These are phyloP conservation scores for Amphiprion clarkii DNA, from an alignment of 2,797 vertebrate species.

Conservation along the genomic window DNA sequence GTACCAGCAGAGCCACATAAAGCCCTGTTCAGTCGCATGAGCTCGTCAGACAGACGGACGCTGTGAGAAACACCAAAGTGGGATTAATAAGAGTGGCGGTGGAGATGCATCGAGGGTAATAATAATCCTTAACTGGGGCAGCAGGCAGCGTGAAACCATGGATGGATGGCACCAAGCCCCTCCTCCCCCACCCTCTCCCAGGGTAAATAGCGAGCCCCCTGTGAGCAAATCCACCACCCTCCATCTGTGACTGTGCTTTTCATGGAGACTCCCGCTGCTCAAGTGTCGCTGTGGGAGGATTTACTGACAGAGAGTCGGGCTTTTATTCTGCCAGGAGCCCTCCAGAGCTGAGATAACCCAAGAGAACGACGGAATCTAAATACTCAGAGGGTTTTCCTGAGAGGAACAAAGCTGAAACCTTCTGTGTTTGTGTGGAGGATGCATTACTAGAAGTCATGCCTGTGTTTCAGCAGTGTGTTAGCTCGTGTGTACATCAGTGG, in stretches of 20 bases:
- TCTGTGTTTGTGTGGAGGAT: slow-evolving; percentile 18
- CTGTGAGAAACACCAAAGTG: slow-evolving; percentile 39
- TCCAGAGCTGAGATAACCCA: slow-evolving; percentile 19
- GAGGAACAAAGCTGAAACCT: slow-evolving; percentile 57
- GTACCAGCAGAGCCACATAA: slow-evolving; percentile 39
- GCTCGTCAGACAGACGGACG: slow-evolving; percentile 1
- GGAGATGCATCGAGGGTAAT: slow-evolving; percentile 63
- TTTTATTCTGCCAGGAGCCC: slow-evolving; percentile 41
- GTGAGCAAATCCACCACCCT: slow-evolving; percentile 50
- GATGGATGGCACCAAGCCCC: slow-evolving; percentile 24
- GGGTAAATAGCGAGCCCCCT: slow-evolving; percentile 20
- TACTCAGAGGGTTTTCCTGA: slow-evolving; percentile 58
- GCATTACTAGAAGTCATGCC: background rate
- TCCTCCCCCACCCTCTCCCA: background rate
- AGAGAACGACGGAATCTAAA: slow-evolving; percentile 28
- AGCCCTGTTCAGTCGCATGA: slow-evolving; percentile 29
- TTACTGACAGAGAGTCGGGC: slow-evolving; percentile 33
- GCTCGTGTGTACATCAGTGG: background rate
- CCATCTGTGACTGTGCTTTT: slow-evolving; percentile 70
- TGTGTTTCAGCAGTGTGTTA: background rate
- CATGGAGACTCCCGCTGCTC: slow-evolving; percentile 19
- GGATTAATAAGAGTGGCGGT: slow-evolving; percentile 61
- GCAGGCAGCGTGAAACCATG: slow-evolving; percentile 19
- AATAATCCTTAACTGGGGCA: slow-evolving; percentile 72
- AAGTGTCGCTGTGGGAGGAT: slow-evolving; percentile 36